Evolutionary conservation across 2,113 vertebrate species (phyloP).

Genomic region (Ptilorrhoa leucosticta): DNA sequence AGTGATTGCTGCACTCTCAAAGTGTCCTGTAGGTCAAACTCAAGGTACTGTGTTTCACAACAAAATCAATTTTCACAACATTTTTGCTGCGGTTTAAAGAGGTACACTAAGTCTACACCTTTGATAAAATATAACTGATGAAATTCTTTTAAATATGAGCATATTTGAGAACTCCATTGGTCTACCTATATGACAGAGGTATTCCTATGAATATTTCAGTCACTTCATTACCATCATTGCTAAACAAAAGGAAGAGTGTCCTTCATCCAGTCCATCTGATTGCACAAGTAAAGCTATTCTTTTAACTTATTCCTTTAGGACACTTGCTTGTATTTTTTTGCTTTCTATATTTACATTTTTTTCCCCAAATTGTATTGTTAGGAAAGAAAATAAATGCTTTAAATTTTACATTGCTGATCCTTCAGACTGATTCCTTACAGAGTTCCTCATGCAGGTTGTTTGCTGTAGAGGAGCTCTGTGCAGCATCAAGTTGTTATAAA

Average conservation of each 20-base stretch:
- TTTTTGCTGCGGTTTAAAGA: constrained; percentile 47
- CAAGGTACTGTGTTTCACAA: constrained; percentile 41
- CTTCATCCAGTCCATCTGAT: neutral
- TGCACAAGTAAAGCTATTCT: neutral
- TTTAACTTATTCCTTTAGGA: neutral
- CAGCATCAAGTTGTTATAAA: neutral
- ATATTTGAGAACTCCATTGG: neutral
- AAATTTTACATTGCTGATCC: neutral
- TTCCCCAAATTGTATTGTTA: neutral
- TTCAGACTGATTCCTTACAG: neutral
- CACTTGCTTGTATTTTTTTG: neutral
- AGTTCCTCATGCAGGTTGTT: neutral
- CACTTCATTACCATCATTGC: constrained; percentile 15
- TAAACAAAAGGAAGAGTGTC: neutral
- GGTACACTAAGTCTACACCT: constrained; percentile 12
- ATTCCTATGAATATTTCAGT: neutral
- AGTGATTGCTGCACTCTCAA: constrained; percentile 19
- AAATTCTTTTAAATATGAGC: constrained; percentile 29
- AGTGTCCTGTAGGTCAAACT: constrained; percentile 50
- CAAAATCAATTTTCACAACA: constrained; percentile 55
- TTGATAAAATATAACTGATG: neutral
- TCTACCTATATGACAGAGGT: constrained; percentile 5
- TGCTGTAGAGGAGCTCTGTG: neutral
- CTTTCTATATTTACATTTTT: neutral
- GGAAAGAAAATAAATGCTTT: neutral